phyloP scores from a whole-genome alignment of 2,888 invertebrate genomes.

The Noctua fimbriata region DNA sequence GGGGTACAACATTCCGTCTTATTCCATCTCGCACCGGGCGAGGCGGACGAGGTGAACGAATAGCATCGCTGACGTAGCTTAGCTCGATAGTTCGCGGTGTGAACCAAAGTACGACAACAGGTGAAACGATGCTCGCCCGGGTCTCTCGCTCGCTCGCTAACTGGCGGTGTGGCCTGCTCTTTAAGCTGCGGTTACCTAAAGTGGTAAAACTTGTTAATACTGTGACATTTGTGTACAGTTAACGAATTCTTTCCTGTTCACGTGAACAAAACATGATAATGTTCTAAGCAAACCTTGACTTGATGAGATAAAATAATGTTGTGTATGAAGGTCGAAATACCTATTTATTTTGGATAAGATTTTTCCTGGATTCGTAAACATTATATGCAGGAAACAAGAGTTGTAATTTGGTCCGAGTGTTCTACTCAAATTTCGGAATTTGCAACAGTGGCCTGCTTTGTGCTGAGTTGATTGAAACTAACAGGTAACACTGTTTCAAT shows the following conservation, averaged over 20 bases:
- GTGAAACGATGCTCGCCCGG: too few relatives aligned
- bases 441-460: conserved; percentile 2
- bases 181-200: background rate
- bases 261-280: conserved; percentile 24
- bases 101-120: too few relatives aligned
- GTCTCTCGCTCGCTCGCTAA: too few relatives aligned
- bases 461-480: conserved; percentile 40
- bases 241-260: conserved; percentile 21
- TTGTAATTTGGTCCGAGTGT: conserved; percentile 6
- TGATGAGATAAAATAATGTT: conserved; percentile 14
- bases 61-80: too few relatives aligned
- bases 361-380: conserved; percentile 14
- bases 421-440: background rate
- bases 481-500: conserved; percentile 44
- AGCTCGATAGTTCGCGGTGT: too few relatives aligned
- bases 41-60: too few relatives aligned
- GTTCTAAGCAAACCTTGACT: conserved; percentile 15
- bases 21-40: too few relatives aligned
- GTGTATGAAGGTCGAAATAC: conserved; percentile 3
- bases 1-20: too few relatives aligned
- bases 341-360: background rate
- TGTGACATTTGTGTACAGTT: conserved; percentile 15
- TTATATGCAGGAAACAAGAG: background rate
- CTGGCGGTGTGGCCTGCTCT: too few relatives aligned
- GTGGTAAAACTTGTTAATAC: conserved; percentile 14